Conservation (phyloP, 2,797 vertebrate genomes). For the Champsocephalus gunnari region DNA sequence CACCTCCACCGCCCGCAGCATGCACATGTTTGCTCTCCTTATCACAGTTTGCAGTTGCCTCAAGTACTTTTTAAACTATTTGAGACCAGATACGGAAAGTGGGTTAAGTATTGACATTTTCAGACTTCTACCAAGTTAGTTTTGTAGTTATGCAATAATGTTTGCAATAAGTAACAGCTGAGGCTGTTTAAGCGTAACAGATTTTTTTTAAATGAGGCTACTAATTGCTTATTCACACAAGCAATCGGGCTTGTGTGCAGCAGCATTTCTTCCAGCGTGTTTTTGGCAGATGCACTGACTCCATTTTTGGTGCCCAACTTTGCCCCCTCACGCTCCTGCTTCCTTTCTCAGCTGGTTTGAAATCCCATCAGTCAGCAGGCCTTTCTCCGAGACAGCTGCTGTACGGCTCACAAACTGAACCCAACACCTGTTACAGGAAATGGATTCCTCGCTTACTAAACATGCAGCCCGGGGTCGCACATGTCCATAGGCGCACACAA, state of each 20-base stretch:
- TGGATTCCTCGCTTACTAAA: constrained; percentile 58
- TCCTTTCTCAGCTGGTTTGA: constrained; percentile 60
- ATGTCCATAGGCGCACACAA: constrained; percentile 16
- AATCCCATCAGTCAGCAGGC: constrained; percentile 67
- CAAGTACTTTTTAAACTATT: not conserved
- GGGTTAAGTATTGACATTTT: not conserved
- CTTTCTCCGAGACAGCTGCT: constrained; percentile 67
- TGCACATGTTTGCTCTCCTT: not conserved
- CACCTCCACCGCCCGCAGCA: not conserved
- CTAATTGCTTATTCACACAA: too few species aligned
- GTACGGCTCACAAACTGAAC: constrained; percentile 43
- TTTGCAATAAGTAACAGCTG: not conserved
- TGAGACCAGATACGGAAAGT: not conserved
- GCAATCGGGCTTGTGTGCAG: not conserved
- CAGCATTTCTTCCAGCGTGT: not conserved
- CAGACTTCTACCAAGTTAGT: not conserved
- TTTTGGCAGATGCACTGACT: constrained; percentile 43
- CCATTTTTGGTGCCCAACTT: constrained; percentile 66
- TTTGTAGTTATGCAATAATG: not conserved
- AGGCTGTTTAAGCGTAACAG: not conserved
- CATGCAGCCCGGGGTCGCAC: constrained; percentile 24
- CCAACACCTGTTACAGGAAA: constrained; percentile 64
- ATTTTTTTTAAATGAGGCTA: too few species aligned
- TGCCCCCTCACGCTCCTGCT: constrained; percentile 35
- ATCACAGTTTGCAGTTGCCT: not conserved